Conservation (phyloP, 2,797 vertebrate genomes). For the Necrosyrtes monachus region DNA sequence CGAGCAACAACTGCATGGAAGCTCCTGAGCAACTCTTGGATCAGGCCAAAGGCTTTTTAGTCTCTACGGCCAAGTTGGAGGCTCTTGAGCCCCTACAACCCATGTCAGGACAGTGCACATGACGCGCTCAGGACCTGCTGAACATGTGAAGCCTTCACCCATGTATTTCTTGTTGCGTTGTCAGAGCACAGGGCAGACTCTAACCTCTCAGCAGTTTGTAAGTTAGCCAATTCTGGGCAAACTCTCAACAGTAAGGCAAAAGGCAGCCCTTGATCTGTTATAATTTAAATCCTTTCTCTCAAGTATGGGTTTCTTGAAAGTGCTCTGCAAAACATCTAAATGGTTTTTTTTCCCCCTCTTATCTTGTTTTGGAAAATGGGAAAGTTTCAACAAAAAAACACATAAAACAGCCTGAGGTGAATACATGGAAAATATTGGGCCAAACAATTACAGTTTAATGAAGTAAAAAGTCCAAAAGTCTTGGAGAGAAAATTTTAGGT, state of each 20-base stretch:
- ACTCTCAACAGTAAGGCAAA: neutral
- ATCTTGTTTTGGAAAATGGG: neutral
- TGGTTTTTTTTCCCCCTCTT: neutral
- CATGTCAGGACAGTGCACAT: accelerated
- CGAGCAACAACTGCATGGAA: neutral
- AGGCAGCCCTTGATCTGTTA: neutral
- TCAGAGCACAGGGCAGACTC: neutral
- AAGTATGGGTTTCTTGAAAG: neutral
- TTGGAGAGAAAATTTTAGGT: neutral
- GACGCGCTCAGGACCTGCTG: neutral
- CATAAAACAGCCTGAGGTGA: neutral
- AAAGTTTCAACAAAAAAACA: neutral
- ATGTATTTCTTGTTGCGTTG: neutral
- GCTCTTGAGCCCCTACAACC: neutral
- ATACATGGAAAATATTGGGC: neutral
- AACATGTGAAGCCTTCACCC: neutral
- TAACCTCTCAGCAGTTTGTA: neutral
- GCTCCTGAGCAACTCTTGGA: neutral
- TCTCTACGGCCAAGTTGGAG: neutral
- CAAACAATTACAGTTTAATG: neutral
- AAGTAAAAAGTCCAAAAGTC: constrained; percentile 7
- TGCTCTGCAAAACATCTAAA: neutral
- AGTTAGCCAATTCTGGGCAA: neutral
- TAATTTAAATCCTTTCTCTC: neutral
- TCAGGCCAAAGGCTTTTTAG: neutral